These are phyloP conservation scores for Phengaris arion DNA, from an alignment of 2,888 invertebrate genomes.

Conservation along the genomic window DNA sequence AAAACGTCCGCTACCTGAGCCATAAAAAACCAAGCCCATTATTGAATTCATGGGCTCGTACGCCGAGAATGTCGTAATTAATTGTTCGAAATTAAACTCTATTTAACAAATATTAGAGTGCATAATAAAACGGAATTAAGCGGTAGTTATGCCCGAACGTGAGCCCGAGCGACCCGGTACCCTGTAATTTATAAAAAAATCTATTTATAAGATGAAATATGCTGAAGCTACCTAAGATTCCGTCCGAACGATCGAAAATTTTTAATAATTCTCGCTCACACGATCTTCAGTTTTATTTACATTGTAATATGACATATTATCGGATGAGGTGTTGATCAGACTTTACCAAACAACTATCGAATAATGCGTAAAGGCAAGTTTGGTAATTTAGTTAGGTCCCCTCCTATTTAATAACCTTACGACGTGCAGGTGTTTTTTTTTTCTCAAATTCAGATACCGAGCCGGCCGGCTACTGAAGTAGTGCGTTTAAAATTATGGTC, in stretches of 20 bases:
- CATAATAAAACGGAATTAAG: conserved; percentile 52
- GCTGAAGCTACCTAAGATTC: conserved; percentile 76
- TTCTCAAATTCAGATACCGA: conserved; percentile 52
- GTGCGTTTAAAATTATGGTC: conserved; percentile 76
- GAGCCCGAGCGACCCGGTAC: conserved; percentile 75
- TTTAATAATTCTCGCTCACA: conserved; percentile 65
- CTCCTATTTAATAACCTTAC: conserved; percentile 77
- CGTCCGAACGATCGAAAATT: conserved; percentile 66
- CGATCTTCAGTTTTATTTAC: conserved; percentile 1
- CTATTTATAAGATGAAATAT: conserved; percentile 79
- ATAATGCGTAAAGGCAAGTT: conserved; percentile 74
- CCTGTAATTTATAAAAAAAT: conserved; percentile 80
- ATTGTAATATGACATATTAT: not conserved
- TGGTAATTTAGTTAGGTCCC: conserved; percentile 78
- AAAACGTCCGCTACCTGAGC: conserved; percentile 57
- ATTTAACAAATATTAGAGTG: conserved; percentile 59
- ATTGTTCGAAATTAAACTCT: conserved; percentile 61
- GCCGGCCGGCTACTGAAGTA: conserved; percentile 75
- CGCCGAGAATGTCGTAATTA: conserved; percentile 38
- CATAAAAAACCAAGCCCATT: conserved; percentile 60
- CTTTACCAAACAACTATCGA: conserved; percentile 26
- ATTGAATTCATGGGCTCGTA: conserved; percentile 55
- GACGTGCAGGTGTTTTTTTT: conserved; percentile 69
- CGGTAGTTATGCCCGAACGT: conserved; percentile 56
- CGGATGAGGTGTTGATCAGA: not conserved